A percentile compares a stretch with the other conserved stretches of the same genome.
Conservation (phyloP, 2,113 vertebrate genomes). For the Silurus meridionalis region DNA sequence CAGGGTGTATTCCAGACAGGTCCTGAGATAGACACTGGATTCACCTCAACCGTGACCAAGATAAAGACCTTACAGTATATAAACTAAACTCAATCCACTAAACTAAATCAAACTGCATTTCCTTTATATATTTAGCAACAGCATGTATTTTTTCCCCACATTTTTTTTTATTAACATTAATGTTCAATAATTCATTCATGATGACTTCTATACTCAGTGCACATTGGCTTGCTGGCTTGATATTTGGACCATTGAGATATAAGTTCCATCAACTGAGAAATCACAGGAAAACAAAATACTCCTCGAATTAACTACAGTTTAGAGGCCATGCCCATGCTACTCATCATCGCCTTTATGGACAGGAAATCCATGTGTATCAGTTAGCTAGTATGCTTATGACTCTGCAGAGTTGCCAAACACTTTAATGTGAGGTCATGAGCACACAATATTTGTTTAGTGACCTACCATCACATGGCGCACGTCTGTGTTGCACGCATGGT, state of each 20-base stretch:
- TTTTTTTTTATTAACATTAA: neutral
- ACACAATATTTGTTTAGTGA: neutral
- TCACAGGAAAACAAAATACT: neutral
- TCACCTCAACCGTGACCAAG: neutral
- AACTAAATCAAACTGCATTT: neutral
- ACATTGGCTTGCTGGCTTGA: neutral
- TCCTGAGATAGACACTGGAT: neutral
- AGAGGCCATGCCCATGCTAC: neutral
- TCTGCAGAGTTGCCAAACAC: neutral
- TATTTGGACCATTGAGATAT: neutral
- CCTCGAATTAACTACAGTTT: neutral
- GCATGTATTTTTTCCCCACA: neutral
- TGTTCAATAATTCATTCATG: neutral
- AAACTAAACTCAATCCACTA: neutral
- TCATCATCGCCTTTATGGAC: neutral
- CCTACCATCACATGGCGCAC: conserved; percentile 13
- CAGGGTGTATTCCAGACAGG: neutral
- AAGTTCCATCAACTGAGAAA: neutral
- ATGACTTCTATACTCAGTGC: neutral
- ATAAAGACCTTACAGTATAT: neutral
- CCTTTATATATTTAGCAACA: neutral
- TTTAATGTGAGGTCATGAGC: neutral
- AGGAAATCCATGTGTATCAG: conserved; percentile 11
- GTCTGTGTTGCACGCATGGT: conserved; percentile 15
- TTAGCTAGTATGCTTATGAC: neutral